phyloP scores from a whole-genome alignment of 2,797 vertebrate species.

The Karalla daura region DNA sequence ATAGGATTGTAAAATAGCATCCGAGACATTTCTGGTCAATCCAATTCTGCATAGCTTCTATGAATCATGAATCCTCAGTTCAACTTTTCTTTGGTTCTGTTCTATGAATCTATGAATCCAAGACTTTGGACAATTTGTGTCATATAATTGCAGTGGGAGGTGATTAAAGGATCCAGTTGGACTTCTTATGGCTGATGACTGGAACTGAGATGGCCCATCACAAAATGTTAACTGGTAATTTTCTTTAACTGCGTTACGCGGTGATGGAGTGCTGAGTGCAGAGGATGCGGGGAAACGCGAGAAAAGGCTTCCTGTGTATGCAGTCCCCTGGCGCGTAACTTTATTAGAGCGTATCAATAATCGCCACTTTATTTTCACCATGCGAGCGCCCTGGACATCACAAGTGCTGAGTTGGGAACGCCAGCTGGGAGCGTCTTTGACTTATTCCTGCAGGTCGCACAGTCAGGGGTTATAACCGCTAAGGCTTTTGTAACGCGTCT shows the following conservation, averaged over 20 bases:
- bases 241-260: slow-evolving; percentile 87
- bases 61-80: too few relatives aligned
- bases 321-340: slow-evolving; percentile 83
- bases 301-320: slow-evolving; percentile 88
- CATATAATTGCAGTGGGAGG: background rate
- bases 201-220: slow-evolving; percentile 1
- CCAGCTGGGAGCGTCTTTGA: slow-evolving; percentile 39
- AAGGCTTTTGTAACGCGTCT: background rate
- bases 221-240: slow-evolving; percentile 29
- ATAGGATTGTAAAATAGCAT: too few relatives aligned
- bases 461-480: slow-evolving; percentile 83
- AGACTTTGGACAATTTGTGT: slow-evolving; percentile 13
- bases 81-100: too few relatives aligned
- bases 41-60: too few relatives aligned
- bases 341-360: slow-evolving; percentile 14
- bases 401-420: background rate
- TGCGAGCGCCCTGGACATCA: background rate
- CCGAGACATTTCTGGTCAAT: too few relatives aligned
- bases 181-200: slow-evolving; percentile 15
- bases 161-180: slow-evolving; percentile 32
- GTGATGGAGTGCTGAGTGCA: slow-evolving; percentile 90
- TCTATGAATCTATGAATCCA: slow-evolving; percentile 6
- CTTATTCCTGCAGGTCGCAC: slow-evolving; percentile 91
- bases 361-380: background rate
- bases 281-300: slow-evolving; percentile 89